A percentile compares a stretch with the other conserved stretches of the same genome.
phyloP scores from a whole-genome alignment of 2,888 invertebrate genomes.

The Hedychridium roseum region DNA sequence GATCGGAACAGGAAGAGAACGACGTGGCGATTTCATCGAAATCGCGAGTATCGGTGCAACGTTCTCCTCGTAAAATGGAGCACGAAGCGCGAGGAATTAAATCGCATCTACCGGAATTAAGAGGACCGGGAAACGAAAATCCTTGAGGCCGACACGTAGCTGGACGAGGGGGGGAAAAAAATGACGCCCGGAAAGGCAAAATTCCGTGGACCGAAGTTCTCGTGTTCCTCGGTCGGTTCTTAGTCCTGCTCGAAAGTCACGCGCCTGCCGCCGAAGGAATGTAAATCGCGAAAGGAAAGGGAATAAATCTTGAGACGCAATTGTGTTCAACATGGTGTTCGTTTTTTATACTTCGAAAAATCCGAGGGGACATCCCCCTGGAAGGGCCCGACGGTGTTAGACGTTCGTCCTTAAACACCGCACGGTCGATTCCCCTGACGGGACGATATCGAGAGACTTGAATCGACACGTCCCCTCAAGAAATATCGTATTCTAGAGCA shows the following conservation, averaged over 20 bases:
- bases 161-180: not conserved
- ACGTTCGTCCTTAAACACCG: too few relatives aligned
- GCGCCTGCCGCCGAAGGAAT: slow-evolving; percentile 5
- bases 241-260: slow-evolving; percentile 15
- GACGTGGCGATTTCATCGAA: slow-evolving; percentile 1
- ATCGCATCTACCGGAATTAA: slow-evolving; percentile 6
- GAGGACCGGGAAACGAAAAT: not conserved
- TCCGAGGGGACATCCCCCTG: too few relatives aligned
- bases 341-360: too few relatives aligned
- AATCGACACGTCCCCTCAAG: too few relatives aligned
- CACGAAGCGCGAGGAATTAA: not conserved
- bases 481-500: not conserved
- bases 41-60: slow-evolving; percentile 11
- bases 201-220: slow-evolving; percentile 3
- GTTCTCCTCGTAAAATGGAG: slow-evolving; percentile 5
- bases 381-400: too few relatives aligned
- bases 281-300: not conserved
- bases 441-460: too few relatives aligned
- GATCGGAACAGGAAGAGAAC: slow-evolving; percentile 10
- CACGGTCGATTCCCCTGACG: too few relatives aligned
- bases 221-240: slow-evolving; percentile 10
- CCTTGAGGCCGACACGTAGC: not conserved
- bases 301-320: not conserved
- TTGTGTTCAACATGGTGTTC: slow-evolving; percentile 14
- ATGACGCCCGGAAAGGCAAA: not conserved